Conservation (phyloP, 2,113 vertebrate species). For the Pangasianodon gigas region DNA sequence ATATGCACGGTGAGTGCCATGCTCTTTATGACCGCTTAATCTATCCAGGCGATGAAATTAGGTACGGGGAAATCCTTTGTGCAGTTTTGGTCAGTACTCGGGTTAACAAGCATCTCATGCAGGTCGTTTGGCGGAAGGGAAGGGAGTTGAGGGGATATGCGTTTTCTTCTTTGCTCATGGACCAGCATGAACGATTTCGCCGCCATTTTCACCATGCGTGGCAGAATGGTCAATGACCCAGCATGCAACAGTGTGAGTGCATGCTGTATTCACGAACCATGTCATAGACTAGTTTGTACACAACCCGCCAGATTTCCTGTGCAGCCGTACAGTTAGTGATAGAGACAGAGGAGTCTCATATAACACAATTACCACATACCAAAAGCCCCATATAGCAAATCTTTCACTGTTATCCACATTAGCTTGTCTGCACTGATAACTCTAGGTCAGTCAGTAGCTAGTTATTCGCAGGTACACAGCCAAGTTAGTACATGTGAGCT, state of each 20-base stretch:
- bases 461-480: slow-evolving; percentile 43
- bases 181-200: not conserved
- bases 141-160: not conserved
- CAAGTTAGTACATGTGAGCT: slow-evolving; percentile 61
- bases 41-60: not conserved
- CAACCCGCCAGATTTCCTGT: slow-evolving; percentile 2
- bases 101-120: slow-evolving; percentile 39
- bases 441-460: not conserved
- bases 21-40: not conserved
- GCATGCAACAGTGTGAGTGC: slow-evolving; percentile 34
- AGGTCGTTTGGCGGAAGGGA: not conserved
- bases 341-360: not conserved
- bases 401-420: slow-evolving; percentile 2
- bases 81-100: slow-evolving; percentile 8
- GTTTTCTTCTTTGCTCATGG: not conserved
- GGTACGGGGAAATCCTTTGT: not conserved
- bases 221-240: slow-evolving; percentile 4
- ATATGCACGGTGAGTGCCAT: not conserved
- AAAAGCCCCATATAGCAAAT: not conserved
- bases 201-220: not conserved
- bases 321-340: slow-evolving; percentile 20
- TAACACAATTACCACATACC: slow-evolving; percentile 11
- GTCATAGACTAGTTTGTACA: not conserved
- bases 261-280: slow-evolving; percentile 12
- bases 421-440: not conserved